Conservation (phyloP, 2,797 vertebrate species). For the Alfaro cultratus region DNA sequence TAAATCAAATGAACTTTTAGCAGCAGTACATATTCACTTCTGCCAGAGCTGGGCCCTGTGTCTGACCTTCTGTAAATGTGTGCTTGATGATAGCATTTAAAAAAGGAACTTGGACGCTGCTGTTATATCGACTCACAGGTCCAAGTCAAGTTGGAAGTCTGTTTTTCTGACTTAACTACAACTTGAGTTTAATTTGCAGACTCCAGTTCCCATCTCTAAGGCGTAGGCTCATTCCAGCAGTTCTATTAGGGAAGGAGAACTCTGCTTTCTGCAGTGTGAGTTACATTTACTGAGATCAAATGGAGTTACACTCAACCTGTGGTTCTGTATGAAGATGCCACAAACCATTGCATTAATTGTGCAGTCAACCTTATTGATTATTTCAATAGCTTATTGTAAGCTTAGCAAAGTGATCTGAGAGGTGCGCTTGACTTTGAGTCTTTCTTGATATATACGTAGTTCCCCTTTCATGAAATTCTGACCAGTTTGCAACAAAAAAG, state of each 20-base stretch:
- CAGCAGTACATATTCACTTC: not conserved
- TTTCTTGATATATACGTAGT: not conserved
- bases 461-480: not conserved
- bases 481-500: not conserved
- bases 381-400: not conserved
- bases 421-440: not conserved
- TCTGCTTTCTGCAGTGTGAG: not conserved
- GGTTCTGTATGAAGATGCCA: not conserved
- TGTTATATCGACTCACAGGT: not conserved
- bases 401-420: not conserved
- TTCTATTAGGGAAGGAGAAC: not conserved
- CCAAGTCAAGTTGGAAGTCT: not conserved
- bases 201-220: not conserved
- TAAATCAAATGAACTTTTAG: not conserved
- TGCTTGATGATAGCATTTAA: not conserved
- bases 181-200: not conserved
- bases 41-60: not conserved
- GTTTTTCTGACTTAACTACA: not conserved
- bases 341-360: not conserved
- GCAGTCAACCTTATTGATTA: not conserved
- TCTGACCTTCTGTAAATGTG: not conserved
- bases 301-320: not conserved
- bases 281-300: not conserved
- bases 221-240: not conserved
- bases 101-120: not conserved